phyloP scores from a whole-genome alignment of 2,113 vertebrate species.

The Pteronura brasiliensis region DNA sequence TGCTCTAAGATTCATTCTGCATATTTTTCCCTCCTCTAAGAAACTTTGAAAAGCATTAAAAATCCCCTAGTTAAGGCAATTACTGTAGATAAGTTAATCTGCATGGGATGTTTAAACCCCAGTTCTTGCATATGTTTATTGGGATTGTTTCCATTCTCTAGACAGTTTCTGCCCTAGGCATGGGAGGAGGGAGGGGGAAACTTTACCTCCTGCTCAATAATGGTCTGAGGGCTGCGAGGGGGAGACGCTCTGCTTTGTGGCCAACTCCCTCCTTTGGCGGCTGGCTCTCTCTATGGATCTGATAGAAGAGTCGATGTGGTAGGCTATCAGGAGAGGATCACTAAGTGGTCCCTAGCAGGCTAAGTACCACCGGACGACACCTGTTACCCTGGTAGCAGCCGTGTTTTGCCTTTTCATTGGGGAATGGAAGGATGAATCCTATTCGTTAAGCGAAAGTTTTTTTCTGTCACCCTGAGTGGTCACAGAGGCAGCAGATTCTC shows the following conservation, averaged over 20 bases:
- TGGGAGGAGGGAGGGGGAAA: not conserved
- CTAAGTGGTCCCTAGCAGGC: not conserved
- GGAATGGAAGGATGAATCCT: not conserved
- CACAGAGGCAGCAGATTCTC: not conserved
- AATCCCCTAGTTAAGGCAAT: constrained; percentile 86
- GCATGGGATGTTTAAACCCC: constrained; percentile 79
- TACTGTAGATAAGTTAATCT: constrained; percentile 84
- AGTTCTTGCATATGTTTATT: constrained; percentile 80
- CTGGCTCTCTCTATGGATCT: not conserved
- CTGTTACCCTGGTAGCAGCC: not conserved
- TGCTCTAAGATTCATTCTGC: constrained; percentile 75
- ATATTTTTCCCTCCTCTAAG: constrained; percentile 76
- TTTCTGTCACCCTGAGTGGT: not conserved
- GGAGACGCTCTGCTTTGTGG: not conserved
- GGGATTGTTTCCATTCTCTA: constrained; percentile 51
- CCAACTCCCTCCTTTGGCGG: not conserved
- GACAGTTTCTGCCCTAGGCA: constrained; percentile 57
- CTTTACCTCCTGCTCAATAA: not conserved
- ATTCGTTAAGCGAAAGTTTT: not conserved
- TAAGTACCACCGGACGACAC: not conserved
- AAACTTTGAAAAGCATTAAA: constrained; percentile 85
- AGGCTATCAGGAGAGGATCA: not conserved
- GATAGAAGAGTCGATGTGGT: not conserved
- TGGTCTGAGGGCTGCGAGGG: not conserved
- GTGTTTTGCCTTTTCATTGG: not conserved